Percentiles rank a stretch among this genome's conserved stretches.
Evolutionary conservation across 1,140 invertebrate genomes (phyloP).

Genomic region (Sinella curviseta): DNA sequence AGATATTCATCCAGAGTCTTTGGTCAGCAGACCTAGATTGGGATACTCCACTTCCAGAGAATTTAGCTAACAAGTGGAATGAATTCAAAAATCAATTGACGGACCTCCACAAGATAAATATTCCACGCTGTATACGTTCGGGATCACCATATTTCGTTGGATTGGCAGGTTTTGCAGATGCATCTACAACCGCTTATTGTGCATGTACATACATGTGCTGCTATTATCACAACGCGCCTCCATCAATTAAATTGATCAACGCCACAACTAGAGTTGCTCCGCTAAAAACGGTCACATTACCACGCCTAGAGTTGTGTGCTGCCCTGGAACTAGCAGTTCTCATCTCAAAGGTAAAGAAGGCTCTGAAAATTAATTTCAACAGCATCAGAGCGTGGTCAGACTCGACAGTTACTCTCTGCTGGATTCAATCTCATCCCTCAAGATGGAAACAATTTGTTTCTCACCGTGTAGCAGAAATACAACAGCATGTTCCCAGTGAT

Average conservation of each 20-base stretch:
- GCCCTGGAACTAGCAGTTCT: neutral
- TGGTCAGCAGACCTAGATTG: neutral
- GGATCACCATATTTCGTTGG: neutral
- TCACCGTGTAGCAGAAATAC: neutral
- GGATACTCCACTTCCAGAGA: neutral
- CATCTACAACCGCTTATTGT: neutral
- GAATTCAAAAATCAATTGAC: neutral
- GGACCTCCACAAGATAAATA: neutral
- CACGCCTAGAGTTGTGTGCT: neutral
- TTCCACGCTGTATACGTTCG: neutral
- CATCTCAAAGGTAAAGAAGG: neutral
- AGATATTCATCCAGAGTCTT: neutral
- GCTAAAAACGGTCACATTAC: neutral
- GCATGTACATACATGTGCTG: neutral
- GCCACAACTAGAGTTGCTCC: neutral
- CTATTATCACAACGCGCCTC: too few relatives aligned
- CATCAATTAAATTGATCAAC: neutral
- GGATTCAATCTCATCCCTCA: neutral
- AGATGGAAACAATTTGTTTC: neutral
- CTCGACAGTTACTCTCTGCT: neutral
- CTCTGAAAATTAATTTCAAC: neutral
- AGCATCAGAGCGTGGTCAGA: neutral
- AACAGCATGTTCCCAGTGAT: neutral
- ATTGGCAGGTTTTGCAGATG: neutral
- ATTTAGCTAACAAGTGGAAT: neutral